Base-by-base conservation (phyloP, 2,797 vertebrate species). In the Crocodylus rhombifer region DNA sequence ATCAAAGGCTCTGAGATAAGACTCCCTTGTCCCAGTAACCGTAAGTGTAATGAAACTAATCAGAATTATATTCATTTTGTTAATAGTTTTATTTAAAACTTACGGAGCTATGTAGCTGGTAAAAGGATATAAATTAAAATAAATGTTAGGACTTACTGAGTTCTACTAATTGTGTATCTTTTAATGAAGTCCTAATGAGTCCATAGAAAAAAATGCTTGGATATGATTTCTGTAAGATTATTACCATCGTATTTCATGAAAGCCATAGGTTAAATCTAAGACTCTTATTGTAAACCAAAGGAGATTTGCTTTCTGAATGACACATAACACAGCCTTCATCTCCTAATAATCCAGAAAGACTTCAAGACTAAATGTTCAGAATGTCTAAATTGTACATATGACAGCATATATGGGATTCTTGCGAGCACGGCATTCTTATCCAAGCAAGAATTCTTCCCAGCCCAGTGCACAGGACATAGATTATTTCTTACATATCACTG, bases 121-220 rank as follows among this genome's bases (percentile, higher is more conserved):
- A 26, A 62, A 96, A 94, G 15, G 64, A 74, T 79, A 90, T 92
- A 20, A 92, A 94, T 87, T 92, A 78, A 91, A 93, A 90, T 62
- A 93, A 91, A 58, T 82, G 74, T 64, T 86, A 26, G 25, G 86
- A 92, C 94, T 94, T 23, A 90, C 64, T 84, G 36, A 0, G 0
- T 73, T 86, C 61, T 51, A 63, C 86, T 82, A 83, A 86, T 33
- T 36, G 1, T 85, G 76, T 91, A 87, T 84, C 77, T 17, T 62
- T 90, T 82, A 91, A 86, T 62, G 14, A 28, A 81, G n/a, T 92
- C 75, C 78, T 95, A 63, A 69, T 9, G 89, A 82, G 94, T 80
- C 62, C 75, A 91, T 87, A 94, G 89, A 51, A 56, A 83, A 93
- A 88, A 84, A 57, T 25, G 65, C 1, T 76, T 85, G 36, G 15